phyloP scores from a whole-genome alignment of 1,140 invertebrate species.

The Monomorium pharaonis region DNA sequence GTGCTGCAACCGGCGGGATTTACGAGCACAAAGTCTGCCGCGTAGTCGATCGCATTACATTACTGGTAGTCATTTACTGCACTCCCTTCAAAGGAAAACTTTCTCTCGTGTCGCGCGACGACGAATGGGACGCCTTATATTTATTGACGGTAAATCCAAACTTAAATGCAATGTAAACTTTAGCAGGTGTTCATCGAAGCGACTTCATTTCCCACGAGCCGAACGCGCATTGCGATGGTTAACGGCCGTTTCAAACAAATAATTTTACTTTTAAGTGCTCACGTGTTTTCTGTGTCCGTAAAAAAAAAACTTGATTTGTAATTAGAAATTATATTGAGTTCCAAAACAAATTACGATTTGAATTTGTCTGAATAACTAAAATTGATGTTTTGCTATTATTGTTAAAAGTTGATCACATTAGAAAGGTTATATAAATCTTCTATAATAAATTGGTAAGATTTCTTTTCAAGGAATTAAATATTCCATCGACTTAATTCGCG shows the following conservation, averaged over 20 bases:
- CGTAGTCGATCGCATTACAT: conserved; percentile 15
- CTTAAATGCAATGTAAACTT: conserved; percentile 37
- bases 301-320: conserved; percentile 3
- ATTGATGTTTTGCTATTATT: not conserved
- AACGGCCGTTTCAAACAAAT: conserved; percentile 19
- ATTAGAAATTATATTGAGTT: conserved; percentile 5
- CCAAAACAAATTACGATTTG: not conserved
- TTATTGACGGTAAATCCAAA: conserved; percentile 33
- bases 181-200: conserved; percentile 17
- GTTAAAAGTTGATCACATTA: not conserved
- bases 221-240: not conserved
- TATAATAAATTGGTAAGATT: conserved; percentile 6
- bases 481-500: conserved; percentile 18
- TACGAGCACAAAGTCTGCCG: conserved; percentile 52
- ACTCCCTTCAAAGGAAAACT: conserved; percentile 34
- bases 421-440: not conserved
- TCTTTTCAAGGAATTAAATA: conserved; percentile 28
- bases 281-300: no score
- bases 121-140: conserved; percentile 23
- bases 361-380: not conserved
- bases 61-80: conserved; percentile 47
- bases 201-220: conserved; percentile 13
- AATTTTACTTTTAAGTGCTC: conserved; percentile 30
- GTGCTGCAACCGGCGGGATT: conserved; percentile 47
- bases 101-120: conserved; percentile 8